Evolutionary conservation across 2,113 vertebrate species (phyloP).

Genomic region (Takifugu bimaculatus): DNA sequence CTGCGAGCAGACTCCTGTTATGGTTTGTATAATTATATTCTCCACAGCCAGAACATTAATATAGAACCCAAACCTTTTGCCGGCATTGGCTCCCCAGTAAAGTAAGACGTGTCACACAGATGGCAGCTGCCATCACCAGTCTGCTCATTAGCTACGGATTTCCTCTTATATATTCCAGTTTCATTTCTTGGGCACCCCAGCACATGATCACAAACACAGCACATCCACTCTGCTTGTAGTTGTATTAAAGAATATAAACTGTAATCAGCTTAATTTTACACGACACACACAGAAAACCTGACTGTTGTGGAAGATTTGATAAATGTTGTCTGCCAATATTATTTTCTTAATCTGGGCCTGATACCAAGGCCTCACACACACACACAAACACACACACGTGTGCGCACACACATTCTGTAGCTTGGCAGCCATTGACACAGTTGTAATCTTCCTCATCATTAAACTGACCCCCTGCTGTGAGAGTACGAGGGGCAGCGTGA

Average conservation of each 20-base stretch:
- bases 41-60: too few relatives aligned
- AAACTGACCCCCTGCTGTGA: constrained; percentile 54
- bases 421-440: constrained; percentile 55
- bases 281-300: background rate
- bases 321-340: constrained; percentile 41
- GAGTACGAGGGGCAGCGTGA: constrained; percentile 46
- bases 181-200: too few relatives aligned
- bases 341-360: constrained; percentile 59
- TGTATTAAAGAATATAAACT: background rate
- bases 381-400: too few relatives aligned
- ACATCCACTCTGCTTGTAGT: background rate
- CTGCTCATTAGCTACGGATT: too few relatives aligned
- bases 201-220: too few relatives aligned
- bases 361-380: constrained; percentile 6
- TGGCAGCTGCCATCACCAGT: too few relatives aligned
- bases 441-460: constrained; percentile 64
- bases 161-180: too few relatives aligned
- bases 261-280: background rate
- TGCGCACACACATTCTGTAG: constrained; percentile 2
- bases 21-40: too few relatives aligned
- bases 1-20: too few relatives aligned
- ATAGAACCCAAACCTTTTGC: too few relatives aligned
- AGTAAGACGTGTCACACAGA: too few relatives aligned
- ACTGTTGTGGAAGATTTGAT: constrained; percentile 12
- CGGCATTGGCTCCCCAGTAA: too few relatives aligned